Evolutionary conservation across 2,113 vertebrate genomes (phyloP).

Genomic region (Corythoichthys haematopterus): DNA sequence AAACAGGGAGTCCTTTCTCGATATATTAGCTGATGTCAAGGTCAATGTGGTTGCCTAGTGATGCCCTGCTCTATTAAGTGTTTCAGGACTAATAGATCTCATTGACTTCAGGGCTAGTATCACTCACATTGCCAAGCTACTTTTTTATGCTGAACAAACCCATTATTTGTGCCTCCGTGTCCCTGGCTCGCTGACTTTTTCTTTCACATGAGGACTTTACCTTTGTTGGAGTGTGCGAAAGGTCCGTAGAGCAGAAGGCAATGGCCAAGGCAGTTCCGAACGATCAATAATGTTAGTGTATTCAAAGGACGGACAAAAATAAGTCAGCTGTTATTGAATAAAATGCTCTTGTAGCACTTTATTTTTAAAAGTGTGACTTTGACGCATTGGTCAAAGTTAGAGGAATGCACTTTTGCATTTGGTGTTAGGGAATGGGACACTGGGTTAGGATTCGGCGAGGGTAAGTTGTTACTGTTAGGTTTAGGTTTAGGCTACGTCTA

Average conservation of each 20-base stretch:
- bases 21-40: constrained; percentile 35
- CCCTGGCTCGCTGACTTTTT: constrained; percentile 8
- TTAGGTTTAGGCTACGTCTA: too few relatives aligned
- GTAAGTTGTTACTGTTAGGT: too few relatives aligned
- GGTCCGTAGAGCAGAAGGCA: constrained; percentile 40
- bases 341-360: not conserved
- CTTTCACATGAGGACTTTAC: constrained; percentile 48
- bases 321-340: constrained; percentile 1
- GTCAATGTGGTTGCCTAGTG: constrained; percentile 54
- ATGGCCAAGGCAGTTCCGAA: constrained; percentile 17
- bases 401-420: too few relatives aligned
- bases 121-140: constrained; percentile 49
- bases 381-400: not conserved
- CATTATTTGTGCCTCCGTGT: constrained; percentile 39
- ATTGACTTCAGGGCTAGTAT: constrained; percentile 50
- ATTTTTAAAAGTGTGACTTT: not conserved
- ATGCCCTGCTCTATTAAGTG: constrained; percentile 1
- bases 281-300: not conserved
- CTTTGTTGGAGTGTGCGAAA: constrained; percentile 53
- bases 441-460: not conserved
- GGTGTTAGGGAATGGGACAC: too few relatives aligned
- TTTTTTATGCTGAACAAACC: constrained; percentile 54
- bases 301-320: constrained; percentile 36
- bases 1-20: constrained; percentile 6
- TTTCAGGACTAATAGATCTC: constrained; percentile 31